Conservation (phyloP, 2,888 invertebrate genomes). For the Acronicta alni region DNA sequence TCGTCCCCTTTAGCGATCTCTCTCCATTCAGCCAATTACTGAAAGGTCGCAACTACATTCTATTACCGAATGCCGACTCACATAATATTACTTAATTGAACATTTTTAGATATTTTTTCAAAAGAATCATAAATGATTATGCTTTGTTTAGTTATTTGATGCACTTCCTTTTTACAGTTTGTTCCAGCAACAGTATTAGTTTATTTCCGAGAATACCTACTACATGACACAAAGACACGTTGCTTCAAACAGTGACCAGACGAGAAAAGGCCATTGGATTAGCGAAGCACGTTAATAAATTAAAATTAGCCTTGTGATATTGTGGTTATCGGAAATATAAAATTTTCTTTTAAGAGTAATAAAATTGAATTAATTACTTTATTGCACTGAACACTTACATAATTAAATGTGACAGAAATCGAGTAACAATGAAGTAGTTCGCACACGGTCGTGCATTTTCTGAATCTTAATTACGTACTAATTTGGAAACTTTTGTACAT, state of each 20-base stretch:
- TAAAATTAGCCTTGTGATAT: slow-evolving; percentile 30
- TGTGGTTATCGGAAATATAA: slow-evolving; percentile 3
- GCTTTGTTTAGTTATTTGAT: slow-evolving; percentile 30
- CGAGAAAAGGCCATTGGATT: slow-evolving; percentile 25
- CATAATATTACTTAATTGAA: slow-evolving; percentile 35
- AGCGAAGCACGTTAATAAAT: slow-evolving; percentile 40
- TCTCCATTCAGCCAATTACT: slow-evolving; percentile 61
- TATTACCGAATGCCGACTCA: slow-evolving; percentile 33
- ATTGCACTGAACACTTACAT: no score
- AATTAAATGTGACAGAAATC: no score
- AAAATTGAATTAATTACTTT: no score
- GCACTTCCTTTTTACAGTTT: slow-evolving; percentile 44
- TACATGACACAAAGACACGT: slow-evolving; percentile 42
- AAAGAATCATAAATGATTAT: slow-evolving; percentile 13
- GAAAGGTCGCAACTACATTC: slow-evolving; percentile 67
- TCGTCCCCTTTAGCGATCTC: slow-evolving; percentile 71
- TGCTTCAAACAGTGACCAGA: slow-evolving; percentile 34
- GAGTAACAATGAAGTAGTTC: no score
- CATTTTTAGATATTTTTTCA: slow-evolving; percentile 28
- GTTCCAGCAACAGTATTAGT: slow-evolving; percentile 48
- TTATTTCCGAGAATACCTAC: slow-evolving; percentile 52
- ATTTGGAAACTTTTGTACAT: neutral
- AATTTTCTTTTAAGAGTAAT: no score
- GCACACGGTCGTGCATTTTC: no score
- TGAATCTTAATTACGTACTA: no score